Base-by-base conservation (phyloP, 2,888 invertebrate species). In the Megalurothrips usitatus region DNA sequence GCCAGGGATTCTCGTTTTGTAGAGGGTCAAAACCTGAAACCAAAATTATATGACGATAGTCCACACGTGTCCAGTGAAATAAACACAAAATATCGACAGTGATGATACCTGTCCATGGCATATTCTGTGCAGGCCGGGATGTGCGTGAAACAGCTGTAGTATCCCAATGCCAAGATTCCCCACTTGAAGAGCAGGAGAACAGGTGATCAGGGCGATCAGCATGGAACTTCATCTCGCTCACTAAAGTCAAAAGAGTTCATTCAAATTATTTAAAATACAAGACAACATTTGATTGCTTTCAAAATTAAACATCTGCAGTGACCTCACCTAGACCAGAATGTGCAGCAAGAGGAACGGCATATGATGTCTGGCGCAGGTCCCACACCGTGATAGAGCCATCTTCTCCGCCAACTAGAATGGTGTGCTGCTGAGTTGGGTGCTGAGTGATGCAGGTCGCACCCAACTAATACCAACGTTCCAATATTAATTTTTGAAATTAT, bases 81-180 rank as follows among this genome's bases (percentile, higher is more conserved):
- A n/a, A 43, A 43, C 34, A 2, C 6, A 43, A 4, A 43, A 6
- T 43, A 43, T 43, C 6, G 2, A 2, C 34, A 43, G 6, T 43
- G 87, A 0, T 86, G 85, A 80, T 85, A 43, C 58, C 58, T 47
- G 43, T 26, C 47, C 79, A 82, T 26, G 75, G 78, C 52, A 34
- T 52, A 34, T 75, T 47, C 43, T 28, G 49, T 79, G 26, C 81
- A 81, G 68, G 80, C 58, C 79, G 82, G 80, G 79, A 80, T 8
- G 81, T 79, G 26, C 81, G 81, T n/a, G 82, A 78, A 79, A 83
- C 80, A 1, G 84, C 81, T 83, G 91, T 91, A 85, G 92, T 92
- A 83, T 94, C 93, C 97, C 97, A 97, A 85, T 96, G 94, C 95
- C 96, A 96, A 4, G 97, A 87, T 86, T 96, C 94, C 0, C 97